Percentiles rank a stretch among this genome's conserved stretches.
Evolutionary conservation across 2,797 vertebrate species (phyloP).

Genomic region (Poeciliopsis turneri): DNA sequence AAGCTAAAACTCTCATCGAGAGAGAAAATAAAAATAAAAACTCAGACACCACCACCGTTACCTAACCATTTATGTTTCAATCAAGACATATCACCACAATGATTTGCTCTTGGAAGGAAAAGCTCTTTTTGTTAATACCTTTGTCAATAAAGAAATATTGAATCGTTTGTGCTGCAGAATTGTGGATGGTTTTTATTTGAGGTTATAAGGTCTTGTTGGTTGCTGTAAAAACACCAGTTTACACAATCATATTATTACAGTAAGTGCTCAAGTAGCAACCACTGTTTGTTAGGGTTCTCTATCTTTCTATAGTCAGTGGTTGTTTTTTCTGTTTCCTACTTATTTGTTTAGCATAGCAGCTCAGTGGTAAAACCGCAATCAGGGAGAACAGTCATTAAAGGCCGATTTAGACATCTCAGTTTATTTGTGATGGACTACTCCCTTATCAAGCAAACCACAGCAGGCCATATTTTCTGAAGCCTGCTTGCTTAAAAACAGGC

Average conservation of each 20-base stretch:
- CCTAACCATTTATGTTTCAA: constrained; percentile 3
- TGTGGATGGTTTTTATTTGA: constrained; percentile 23
- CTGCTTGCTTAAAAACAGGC: constrained; percentile 16
- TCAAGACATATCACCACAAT: constrained; percentile 18
- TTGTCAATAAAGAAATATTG: constrained; percentile 31
- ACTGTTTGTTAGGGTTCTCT: not conserved
- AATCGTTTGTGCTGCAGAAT: constrained; percentile 34
- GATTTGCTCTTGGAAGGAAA: constrained; percentile 30
- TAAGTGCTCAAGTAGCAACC: constrained; percentile 20
- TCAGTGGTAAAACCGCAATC: constrained; percentile 61
- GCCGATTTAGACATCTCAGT: constrained; percentile 49
- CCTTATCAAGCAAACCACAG: constrained; percentile 54
- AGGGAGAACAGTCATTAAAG: constrained; percentile 37
- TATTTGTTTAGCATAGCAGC: constrained; percentile 43
- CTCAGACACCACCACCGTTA: constrained; percentile 22
- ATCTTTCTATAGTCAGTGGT: constrained; percentile 52
- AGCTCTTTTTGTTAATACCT: not conserved
- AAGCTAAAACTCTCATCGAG: constrained; percentile 30
- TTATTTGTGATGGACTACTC: constrained; percentile 50
- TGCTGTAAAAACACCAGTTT: constrained; percentile 29
- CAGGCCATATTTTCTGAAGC: constrained; percentile 28
- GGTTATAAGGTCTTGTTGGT: constrained; percentile 26
- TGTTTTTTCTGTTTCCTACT: constrained; percentile 55
- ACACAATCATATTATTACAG: constrained; percentile 30
- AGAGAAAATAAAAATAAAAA: constrained; percentile 37